Conservation (phyloP, 2,797 vertebrate genomes). For the Discoglossus pictus region DNA sequence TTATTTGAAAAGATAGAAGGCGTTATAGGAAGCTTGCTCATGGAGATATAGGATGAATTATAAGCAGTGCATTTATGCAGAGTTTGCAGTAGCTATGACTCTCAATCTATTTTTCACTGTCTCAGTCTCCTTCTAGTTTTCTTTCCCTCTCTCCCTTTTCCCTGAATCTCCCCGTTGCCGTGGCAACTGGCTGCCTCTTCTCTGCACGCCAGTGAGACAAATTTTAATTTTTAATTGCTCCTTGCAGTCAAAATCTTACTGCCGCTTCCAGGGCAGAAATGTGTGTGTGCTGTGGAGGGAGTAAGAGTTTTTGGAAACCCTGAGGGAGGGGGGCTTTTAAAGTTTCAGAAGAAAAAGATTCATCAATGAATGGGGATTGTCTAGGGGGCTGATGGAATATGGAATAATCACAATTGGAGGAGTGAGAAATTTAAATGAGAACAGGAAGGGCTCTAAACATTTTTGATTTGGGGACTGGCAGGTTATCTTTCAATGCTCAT, state of each 20-base stretch:
- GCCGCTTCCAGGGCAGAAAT: slow-evolving; percentile 45
- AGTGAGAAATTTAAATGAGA: slow-evolving; percentile 5
- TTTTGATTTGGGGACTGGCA: too few relatives aligned
- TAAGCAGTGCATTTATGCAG: not conserved
- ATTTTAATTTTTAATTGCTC: slow-evolving; percentile 54
- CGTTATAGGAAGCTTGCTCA: not conserved
- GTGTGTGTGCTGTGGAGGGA: slow-evolving; percentile 27
- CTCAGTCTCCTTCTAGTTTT: slow-evolving; percentile 21
- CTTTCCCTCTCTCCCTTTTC: slow-evolving; percentile 44
- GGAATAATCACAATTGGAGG: too few relatives aligned
- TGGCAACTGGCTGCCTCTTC: slow-evolving; percentile 51
- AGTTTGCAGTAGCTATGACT: too few relatives aligned
- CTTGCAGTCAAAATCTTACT: slow-evolving; percentile 52
- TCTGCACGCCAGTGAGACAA: slow-evolving; percentile 53
- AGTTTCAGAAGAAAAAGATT: not conserved
- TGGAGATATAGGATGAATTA: slow-evolving; percentile 21
- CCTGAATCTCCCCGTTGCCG: slow-evolving; percentile 45
- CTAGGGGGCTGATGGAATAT: too few relatives aligned
- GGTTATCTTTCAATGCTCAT: too few relatives aligned
- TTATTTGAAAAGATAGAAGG: not conserved
- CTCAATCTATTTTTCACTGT: slow-evolving; percentile 29
- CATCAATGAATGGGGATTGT: too few relatives aligned
- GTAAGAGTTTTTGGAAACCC: slow-evolving; percentile 20
- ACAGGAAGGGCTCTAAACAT: not conserved
- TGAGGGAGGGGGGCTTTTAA: slow-evolving; percentile 17